A percentile compares a stretch with the other conserved stretches of the same genome.
phyloP scores from a whole-genome alignment of 2,113 vertebrate species.

The Lasiurus cinereus region DNA sequence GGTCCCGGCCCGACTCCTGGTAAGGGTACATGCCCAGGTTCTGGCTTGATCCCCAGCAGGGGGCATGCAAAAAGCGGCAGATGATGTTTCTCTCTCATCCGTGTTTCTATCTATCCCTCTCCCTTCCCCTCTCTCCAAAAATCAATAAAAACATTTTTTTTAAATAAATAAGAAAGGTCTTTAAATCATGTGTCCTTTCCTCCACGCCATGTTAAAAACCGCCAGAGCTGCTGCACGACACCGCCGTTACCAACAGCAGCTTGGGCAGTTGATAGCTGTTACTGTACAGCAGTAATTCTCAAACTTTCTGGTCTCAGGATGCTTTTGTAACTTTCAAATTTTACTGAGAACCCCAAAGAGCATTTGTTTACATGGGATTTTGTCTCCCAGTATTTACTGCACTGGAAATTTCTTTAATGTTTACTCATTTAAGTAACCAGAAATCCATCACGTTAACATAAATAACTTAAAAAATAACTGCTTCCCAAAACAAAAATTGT shows the following conservation, averaged over 20 bases:
- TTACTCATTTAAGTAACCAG: slow-evolving; percentile 4
- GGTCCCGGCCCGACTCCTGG: too few species aligned
- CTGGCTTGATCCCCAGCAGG: too few species aligned
- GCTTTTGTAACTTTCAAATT: not conserved
- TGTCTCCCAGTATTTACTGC: not conserved
- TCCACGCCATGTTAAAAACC: not conserved
- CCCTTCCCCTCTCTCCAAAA: too few species aligned
- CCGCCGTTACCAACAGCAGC: not conserved
- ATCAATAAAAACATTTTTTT: too few species aligned
- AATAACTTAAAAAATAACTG: not conserved
- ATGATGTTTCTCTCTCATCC: too few species aligned
- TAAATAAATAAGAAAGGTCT: not conserved
- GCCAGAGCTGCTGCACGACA: not conserved
- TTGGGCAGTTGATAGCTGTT: not conserved
- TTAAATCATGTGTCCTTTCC: not conserved
- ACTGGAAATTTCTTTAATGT: not conserved
- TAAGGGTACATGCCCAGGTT: too few species aligned
- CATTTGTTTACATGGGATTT: not conserved
- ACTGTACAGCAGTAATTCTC: not conserved
- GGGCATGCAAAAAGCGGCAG: too few species aligned
- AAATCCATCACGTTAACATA: not conserved
- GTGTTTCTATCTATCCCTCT: too few species aligned
- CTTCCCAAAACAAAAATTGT: slow-evolving; percentile 26
- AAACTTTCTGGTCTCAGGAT: not conserved
- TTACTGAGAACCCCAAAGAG: not conserved